These are phyloP conservation scores for Mormyrops boulengeri DNA, from an alignment of 2,797 vertebrate species.

Conservation along the genomic window DNA sequence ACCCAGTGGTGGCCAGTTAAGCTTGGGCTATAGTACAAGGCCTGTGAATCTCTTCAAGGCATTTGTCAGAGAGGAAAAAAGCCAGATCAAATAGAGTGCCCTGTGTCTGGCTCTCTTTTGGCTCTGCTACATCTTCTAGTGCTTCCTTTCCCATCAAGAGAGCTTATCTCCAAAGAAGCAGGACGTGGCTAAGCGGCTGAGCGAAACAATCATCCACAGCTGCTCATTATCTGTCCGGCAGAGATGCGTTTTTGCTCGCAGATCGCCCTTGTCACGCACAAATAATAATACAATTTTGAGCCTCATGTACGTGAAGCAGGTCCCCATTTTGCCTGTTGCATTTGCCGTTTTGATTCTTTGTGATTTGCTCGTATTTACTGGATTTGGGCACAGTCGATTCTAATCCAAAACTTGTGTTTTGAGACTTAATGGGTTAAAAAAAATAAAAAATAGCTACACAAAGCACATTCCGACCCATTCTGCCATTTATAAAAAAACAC, in stretches of 20 bases:
- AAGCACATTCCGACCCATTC: background rate
- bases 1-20: background rate
- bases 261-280: background rate
- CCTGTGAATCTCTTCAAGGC: slow-evolving; percentile 47
- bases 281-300: slow-evolving; percentile 36
- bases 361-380: background rate
- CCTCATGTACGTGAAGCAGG: slow-evolving; percentile 29
- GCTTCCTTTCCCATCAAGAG: slow-evolving; percentile 37
- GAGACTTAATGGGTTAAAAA: background rate
- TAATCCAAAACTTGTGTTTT: background rate
- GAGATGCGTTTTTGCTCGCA: slow-evolving; percentile 47
- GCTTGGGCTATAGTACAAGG: background rate
- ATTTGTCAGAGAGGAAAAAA: slow-evolving; percentile 50
- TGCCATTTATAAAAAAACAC: background rate
- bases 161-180: slow-evolving; percentile 68
- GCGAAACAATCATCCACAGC: slow-evolving; percentile 60
- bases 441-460: background rate
- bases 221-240: slow-evolving; percentile 52
- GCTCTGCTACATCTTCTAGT: slow-evolving; percentile 41
- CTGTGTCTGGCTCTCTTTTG: slow-evolving; percentile 53
- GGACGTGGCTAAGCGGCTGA: slow-evolving; percentile 55
- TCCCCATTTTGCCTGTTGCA: slow-evolving; percentile 14
- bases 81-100: slow-evolving; percentile 51
- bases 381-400: background rate
- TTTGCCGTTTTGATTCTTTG: slow-evolving; percentile 24